A percentile compares a stretch with the other conserved stretches of the same genome.
These are phyloP conservation scores for Ochropacha duplaris DNA, from an alignment of 2,888 invertebrate genomes.

Conservation along the genomic window DNA sequence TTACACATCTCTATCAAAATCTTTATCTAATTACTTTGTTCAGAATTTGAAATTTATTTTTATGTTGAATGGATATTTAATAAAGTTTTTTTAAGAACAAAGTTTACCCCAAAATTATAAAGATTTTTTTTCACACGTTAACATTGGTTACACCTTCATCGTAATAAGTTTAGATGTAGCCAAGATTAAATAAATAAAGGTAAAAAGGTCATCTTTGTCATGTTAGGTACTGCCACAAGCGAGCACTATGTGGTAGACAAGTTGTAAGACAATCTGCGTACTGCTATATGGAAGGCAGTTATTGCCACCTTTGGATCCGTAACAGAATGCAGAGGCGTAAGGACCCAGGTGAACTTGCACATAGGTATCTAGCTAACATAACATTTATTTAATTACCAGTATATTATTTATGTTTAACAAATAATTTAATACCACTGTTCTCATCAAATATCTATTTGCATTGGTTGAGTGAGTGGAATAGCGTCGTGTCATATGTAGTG, in stretches of 20 bases:
- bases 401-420: constrained; percentile 16
- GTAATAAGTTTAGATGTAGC: neutral
- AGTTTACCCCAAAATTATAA: too few relatives aligned
- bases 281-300: constrained; percentile 91
- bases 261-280: constrained; percentile 92
- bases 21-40: too few relatives aligned
- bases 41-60: too few relatives aligned
- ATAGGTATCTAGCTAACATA: constrained; percentile 76
- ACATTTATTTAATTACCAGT: constrained; percentile 38
- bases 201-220: neutral
- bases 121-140: too few relatives aligned
- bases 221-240: constrained; percentile 88
- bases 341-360: constrained; percentile 77
- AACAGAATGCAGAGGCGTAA: constrained; percentile 69
- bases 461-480: too few relatives aligned
- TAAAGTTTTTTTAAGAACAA: too few relatives aligned
- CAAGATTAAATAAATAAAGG: too few relatives aligned
- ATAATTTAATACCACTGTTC: neutral
- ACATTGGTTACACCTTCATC: too few relatives aligned
- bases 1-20: too few relatives aligned
- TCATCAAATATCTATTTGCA: too few relatives aligned
- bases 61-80: too few relatives aligned
- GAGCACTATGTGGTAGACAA: constrained; percentile 89
- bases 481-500: too few relatives aligned
- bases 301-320: constrained; percentile 88